phyloP scores from a whole-genome alignment of 2,888 invertebrate species.

The Tenthredo notha region DNA sequence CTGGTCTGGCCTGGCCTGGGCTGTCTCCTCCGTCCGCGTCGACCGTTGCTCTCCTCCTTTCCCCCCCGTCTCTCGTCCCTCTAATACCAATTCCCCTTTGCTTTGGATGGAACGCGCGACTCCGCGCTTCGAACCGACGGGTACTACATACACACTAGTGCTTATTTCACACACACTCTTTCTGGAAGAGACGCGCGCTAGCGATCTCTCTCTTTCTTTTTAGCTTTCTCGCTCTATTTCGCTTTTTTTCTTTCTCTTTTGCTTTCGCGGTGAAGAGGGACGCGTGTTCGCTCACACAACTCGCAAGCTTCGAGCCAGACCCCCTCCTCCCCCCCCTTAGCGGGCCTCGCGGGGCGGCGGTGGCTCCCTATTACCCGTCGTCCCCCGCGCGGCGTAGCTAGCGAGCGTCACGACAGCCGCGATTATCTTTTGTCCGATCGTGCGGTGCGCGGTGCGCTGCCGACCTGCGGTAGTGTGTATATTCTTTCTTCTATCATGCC shows the following conservation, averaged over 20 bases:
- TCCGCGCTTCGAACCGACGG: constrained; percentile 43
- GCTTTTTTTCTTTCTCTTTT: constrained; percentile 6
- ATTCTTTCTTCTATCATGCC: constrained; percentile 13
- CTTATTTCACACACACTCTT: neutral
- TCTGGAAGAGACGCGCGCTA: constrained; percentile 29
- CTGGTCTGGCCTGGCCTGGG: constrained; percentile 21
- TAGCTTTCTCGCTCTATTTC: constrained; percentile 28
- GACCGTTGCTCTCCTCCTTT: constrained; percentile 37
- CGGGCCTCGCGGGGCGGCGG: constrained; percentile 24
- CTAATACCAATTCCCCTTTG: constrained; percentile 47
- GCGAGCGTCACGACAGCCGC: constrained; percentile 58
- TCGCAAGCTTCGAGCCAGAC: constrained; percentile 46
- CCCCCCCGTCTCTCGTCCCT: constrained; percentile 1
- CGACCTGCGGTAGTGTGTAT: neutral
- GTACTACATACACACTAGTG: constrained; percentile 17
- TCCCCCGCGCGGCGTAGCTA: constrained; percentile 47
- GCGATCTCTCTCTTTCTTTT: constrained; percentile 21
- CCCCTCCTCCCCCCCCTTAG: constrained; percentile 23
- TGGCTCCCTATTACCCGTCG: constrained; percentile 52
- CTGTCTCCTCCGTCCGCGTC: constrained; percentile 47
- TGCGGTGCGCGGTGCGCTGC: constrained; percentile 23
- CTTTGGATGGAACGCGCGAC: constrained; percentile 48
- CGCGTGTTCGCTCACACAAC: constrained; percentile 45
- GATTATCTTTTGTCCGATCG: constrained; percentile 63
- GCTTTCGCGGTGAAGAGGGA: constrained; percentile 21